These are phyloP conservation scores for Drosophila nigrodunni DNA, from an alignment of 1,140 invertebrate genomes.

Conservation along the genomic window DNA sequence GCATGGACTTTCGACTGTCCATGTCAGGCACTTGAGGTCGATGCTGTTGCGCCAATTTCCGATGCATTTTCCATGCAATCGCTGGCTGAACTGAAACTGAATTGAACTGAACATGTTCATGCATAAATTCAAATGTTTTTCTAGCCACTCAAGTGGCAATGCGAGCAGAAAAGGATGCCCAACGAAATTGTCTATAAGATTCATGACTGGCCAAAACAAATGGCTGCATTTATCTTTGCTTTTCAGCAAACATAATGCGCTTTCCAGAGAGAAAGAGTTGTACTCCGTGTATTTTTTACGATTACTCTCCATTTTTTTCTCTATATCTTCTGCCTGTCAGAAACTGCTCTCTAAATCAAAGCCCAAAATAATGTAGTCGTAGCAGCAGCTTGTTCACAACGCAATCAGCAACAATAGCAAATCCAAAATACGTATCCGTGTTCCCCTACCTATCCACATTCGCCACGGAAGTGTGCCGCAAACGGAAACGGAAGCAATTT, in stretches of 20 bases:
- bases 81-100: slow-evolving; percentile 10
- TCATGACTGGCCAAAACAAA: slow-evolving; percentile 70
- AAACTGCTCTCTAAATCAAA: slow-evolving; percentile 20
- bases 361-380: slow-evolving; percentile 11
- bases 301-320: not conserved
- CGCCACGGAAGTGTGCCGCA: slow-evolving; percentile 55
- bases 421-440: slow-evolving; percentile 44
- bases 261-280: not conserved
- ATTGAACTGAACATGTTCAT: slow-evolving; percentile 48
- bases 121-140: slow-evolving; percentile 78
- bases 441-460: slow-evolving; percentile 27
- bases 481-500: slow-evolving; percentile 79
- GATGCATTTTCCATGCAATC: slow-evolving; percentile 71
- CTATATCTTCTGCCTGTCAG: slow-evolving; percentile 6
- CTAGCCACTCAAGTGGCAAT: slow-evolving; percentile 49
- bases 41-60: slow-evolving; percentile 45
- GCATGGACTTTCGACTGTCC: slow-evolving; percentile 49
- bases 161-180: slow-evolving; percentile 1
- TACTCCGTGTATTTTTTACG: slow-evolving; percentile 13
- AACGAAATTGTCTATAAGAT: slow-evolving; percentile 63
- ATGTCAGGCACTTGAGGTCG: slow-evolving; percentile 28
- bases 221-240: slow-evolving; percentile 52
- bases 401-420: slow-evolving; percentile 74
- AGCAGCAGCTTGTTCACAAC: slow-evolving; percentile 42
- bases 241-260: slow-evolving; percentile 23